phyloP scores from a whole-genome alignment of 2,797 vertebrate species.

The Muscicapa comitata region DNA sequence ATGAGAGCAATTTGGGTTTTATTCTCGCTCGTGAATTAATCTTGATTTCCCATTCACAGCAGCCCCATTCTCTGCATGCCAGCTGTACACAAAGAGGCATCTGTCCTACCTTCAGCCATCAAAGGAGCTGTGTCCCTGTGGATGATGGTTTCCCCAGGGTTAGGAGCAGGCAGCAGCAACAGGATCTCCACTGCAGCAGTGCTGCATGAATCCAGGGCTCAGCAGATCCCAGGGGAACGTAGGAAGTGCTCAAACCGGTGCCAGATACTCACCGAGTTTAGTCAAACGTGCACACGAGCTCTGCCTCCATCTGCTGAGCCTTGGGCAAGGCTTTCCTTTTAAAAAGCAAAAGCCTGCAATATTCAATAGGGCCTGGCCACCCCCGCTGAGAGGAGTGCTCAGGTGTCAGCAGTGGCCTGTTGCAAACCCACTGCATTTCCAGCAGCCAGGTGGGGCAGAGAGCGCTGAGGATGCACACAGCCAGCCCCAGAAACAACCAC shows the following conservation, averaged over 20 bases:
- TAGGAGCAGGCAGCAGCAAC: neutral
- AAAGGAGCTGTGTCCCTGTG: neutral
- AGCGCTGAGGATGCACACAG: neutral
- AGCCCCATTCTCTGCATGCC: neutral
- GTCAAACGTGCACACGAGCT: neutral
- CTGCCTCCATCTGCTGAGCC: constrained; percentile 43
- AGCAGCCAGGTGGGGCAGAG: neutral
- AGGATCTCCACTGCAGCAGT: constrained; percentile 1
- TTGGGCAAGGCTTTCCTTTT: neutral
- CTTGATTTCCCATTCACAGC: constrained; percentile 11
- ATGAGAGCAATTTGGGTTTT: constrained; percentile 20
- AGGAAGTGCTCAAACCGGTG: neutral
- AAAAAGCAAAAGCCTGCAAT: neutral
- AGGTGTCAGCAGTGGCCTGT: neutral
- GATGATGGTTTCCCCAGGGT: neutral
- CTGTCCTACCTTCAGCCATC: constrained; percentile 45
- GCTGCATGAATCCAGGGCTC: neutral
- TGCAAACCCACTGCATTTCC: neutral
- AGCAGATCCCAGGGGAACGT: constrained; percentile 3
- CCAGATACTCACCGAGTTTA: constrained; percentile 17
- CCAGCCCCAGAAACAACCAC: neutral
- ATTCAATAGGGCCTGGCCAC: neutral
- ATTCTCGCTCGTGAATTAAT: constrained; percentile 34
- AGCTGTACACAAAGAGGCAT: constrained; percentile 13
- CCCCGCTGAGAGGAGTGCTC: neutral